Evolutionary conservation across 92 coral and sea anemone genomes (phyloP), one percentile per base, ranked within the genome.

Genomic region (Phymanthus crucifer): DNA sequence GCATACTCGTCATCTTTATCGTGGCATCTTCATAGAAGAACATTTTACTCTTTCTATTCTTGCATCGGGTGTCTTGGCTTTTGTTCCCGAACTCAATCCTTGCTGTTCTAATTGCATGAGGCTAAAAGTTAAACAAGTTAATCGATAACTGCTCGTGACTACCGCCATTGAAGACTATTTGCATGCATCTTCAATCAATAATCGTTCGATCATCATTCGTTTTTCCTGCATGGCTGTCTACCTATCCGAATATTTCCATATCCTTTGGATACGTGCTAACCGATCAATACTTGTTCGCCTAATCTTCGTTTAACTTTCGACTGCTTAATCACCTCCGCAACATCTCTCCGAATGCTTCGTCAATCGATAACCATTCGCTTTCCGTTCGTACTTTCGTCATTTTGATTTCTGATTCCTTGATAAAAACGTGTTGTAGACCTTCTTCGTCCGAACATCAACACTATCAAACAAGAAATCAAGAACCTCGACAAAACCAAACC

Each of bases 401-500:
- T 26, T 34, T 38, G 24, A 18, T 2, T 34, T 71, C 24, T 38
- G 11, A 71, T 71, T 14, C 14, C 75, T 38, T 26, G 21, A 29
- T 17, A 18, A 14, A 27, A 13, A 4, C 40, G 9, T 27, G 35
- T 29, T 43, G 23, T 43, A 77, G 81, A 31, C 61, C 81, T 77
- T 40, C 72, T 77, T 36, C 71, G 61, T 27, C 86, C 86, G 31
- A 54, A 37, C 17, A 82, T 82, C 80, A 82, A 61, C 14, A 56
- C 50, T 16, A 65, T 40, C 66, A 82, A 67, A 32, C 29, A 65
- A 19, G 61, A 34, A 36, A 43, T 82, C 73, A 82, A 82, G 57
- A 74, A 92, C 66, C 72, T 92, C 74, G 74, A 90, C 75, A 84
- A 61, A 61, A 73, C 72, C 66, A 81, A 85, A 24, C 93, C 97